A percentile compares a stretch with the other conserved stretches of the same genome.
Conservation (phyloP, 2,888 invertebrate species). For the Agrochola lota region DNA sequence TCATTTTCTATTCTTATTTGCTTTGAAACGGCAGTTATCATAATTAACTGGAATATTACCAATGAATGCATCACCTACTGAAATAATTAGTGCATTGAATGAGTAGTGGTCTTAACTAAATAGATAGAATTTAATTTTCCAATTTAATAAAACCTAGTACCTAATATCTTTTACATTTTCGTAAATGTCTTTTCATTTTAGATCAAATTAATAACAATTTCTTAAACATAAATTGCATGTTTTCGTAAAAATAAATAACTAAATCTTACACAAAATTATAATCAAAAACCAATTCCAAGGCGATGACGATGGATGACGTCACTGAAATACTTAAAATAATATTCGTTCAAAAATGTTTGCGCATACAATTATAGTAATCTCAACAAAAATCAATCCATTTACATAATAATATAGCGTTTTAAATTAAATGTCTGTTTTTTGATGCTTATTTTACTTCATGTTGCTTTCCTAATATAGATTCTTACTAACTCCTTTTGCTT, state of each 20-base stretch:
- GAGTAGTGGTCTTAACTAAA: constrained; percentile 19
- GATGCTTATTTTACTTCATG: not conserved
- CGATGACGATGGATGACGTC: constrained; percentile 19
- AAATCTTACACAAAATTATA: constrained; percentile 22
- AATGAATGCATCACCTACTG: constrained; percentile 5
- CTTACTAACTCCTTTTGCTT: not conserved
- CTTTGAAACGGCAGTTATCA: constrained; percentile 1
- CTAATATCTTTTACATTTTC: constrained; percentile 25
- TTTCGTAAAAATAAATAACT: constrained; percentile 17
- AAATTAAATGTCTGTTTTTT: constrained; percentile 29
- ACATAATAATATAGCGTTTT: constrained; percentile 15
- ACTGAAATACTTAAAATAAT: not conserved
- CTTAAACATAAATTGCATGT: not conserved
- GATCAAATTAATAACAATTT: constrained; percentile 9
- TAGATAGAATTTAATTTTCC: not conserved
- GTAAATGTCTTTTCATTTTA: constrained; percentile 32
- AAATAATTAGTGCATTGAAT: not conserved
- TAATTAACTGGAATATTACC: constrained; percentile 39
- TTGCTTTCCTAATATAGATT: no score
- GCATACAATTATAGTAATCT: constrained; percentile 43
- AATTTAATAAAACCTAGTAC: constrained; percentile 11
- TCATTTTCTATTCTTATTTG: constrained; percentile 8
- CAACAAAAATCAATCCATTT: constrained; percentile 19
- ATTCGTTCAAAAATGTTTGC: constrained; percentile 16
- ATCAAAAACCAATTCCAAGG: constrained; percentile 29